Conservation (phyloP, 2,888 invertebrate species). For the Celastrina argiolus region DNA sequence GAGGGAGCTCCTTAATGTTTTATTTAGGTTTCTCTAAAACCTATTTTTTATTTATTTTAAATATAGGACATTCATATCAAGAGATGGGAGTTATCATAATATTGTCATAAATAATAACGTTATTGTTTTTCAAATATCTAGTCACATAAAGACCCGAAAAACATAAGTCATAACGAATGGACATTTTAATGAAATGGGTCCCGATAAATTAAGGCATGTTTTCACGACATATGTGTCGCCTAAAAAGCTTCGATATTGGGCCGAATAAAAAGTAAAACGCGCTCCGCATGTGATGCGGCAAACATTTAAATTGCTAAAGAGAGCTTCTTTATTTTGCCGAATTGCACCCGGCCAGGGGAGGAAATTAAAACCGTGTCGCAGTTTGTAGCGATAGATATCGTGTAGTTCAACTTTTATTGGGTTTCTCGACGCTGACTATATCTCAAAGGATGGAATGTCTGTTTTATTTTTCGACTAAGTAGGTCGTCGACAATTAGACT, state of each 20-base stretch:
- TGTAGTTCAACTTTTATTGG: constrained; percentile 17
- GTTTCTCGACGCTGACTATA: neutral
- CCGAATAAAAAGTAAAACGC: constrained; percentile 17
- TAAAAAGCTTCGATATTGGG: constrained; percentile 3
- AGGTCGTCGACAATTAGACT: neutral
- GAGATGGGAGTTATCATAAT: no score
- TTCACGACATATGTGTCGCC: constrained; percentile 11
- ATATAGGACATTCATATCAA: no score
- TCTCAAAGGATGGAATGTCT: neutral
- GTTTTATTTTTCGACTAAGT: no score
- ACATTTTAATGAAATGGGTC: constrained; percentile 8
- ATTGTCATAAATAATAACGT: no score
- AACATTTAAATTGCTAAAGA: constrained; percentile 31
- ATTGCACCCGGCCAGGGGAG: constrained; percentile 23
- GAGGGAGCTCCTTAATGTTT: no score
- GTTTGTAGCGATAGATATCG: constrained; percentile 27
- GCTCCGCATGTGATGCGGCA: constrained; percentile 18
- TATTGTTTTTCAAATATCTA: neutral
- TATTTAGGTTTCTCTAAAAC: no score
- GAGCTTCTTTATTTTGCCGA: constrained; percentile 29
- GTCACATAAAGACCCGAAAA: neutral
- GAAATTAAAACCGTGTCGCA: constrained; percentile 29
- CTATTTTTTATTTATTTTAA: no score
- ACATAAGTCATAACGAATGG: neutral
- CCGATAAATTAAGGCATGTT: neutral